Conservation (phyloP, 2,888 invertebrate species). For the Alitta virens region DNA sequence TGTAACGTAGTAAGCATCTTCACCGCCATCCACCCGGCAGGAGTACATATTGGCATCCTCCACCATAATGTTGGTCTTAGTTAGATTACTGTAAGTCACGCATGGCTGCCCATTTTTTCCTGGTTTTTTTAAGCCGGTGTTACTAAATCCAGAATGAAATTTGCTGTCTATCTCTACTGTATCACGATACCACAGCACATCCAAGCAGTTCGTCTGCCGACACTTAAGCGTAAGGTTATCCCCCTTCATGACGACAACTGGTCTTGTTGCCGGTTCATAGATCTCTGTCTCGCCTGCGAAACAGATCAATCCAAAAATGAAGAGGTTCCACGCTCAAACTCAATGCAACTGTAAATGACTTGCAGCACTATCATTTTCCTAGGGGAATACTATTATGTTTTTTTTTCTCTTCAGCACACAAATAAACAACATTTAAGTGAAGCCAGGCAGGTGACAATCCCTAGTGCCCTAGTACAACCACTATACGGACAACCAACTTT, state of each 20-base stretch:
- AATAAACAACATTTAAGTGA: too few relatives aligned
- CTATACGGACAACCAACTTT: too few relatives aligned
- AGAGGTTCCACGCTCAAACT: too few relatives aligned
- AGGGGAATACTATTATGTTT: too few relatives aligned
- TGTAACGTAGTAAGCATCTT: conserved; percentile 1
- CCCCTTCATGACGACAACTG: background rate
- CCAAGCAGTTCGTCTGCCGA: background rate
- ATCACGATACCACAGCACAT: background rate
- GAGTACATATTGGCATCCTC: conserved; percentile 6
- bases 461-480: too few relatives aligned
- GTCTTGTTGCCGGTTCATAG: background rate
- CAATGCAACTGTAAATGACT: too few relatives aligned
- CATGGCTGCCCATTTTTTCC: conserved; percentile 3
- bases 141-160: background rate
- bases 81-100: background rate
- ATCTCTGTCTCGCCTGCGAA: background rate
- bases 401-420: too few relatives aligned
- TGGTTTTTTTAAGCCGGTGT: background rate
- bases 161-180: background rate
- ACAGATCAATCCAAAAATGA: background rate
- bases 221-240: background rate
- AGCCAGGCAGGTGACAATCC: too few relatives aligned
- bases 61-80: background rate
- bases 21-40: background rate
- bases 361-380: too few relatives aligned